These are phyloP conservation scores for Myathropa florea DNA, from an alignment of 2,888 invertebrate species.

Conservation along the genomic window DNA sequence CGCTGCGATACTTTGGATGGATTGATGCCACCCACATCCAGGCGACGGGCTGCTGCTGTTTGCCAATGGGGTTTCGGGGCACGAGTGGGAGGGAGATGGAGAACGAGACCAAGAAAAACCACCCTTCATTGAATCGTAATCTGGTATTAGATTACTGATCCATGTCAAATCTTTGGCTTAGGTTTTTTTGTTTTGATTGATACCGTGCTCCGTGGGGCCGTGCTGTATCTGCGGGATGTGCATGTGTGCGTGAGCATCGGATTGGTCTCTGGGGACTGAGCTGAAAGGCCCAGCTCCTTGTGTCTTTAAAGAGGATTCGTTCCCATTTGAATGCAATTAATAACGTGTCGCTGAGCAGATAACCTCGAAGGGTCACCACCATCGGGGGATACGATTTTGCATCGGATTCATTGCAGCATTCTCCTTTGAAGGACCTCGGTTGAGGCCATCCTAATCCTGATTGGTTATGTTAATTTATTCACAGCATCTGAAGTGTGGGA, in stretches of 20 bases:
- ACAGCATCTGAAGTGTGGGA: not conserved
- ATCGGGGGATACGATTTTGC: not conserved
- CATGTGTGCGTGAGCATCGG: slow-evolving; percentile 24
- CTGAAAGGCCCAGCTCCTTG: slow-evolving; percentile 39
- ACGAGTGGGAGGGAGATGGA: not conserved
- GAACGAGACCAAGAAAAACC: slow-evolving; percentile 33
- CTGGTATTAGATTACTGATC: slow-evolving; percentile 81
- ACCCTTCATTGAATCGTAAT: slow-evolving; percentile 79
- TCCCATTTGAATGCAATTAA: slow-evolving; percentile 57
- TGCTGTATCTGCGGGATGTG: slow-evolving; percentile 21
- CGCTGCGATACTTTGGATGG: slow-evolving; percentile 35
- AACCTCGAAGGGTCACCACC: not conserved
- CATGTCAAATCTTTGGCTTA: slow-evolving; percentile 81
- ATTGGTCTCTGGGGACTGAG: slow-evolving; percentile 49
- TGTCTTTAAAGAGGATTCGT: slow-evolving; percentile 46
- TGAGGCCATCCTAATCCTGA: slow-evolving; percentile 3
- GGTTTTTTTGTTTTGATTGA: slow-evolving; percentile 72
- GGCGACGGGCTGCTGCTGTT: not conserved
- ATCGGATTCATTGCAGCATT: slow-evolving; percentile 20
- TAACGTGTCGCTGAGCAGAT: slow-evolving; percentile 48
- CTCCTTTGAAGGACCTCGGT: not conserved
- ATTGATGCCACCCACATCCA: slow-evolving; percentile 56
- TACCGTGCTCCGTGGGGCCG: slow-evolving; percentile 28
- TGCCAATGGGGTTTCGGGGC: not conserved
- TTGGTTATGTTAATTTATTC: not conserved